A percentile compares a stretch with the other conserved stretches of the same genome.
Evolutionary conservation across 2,888 invertebrate genomes (phyloP).

Genomic region (Carabus problematicus): DNA sequence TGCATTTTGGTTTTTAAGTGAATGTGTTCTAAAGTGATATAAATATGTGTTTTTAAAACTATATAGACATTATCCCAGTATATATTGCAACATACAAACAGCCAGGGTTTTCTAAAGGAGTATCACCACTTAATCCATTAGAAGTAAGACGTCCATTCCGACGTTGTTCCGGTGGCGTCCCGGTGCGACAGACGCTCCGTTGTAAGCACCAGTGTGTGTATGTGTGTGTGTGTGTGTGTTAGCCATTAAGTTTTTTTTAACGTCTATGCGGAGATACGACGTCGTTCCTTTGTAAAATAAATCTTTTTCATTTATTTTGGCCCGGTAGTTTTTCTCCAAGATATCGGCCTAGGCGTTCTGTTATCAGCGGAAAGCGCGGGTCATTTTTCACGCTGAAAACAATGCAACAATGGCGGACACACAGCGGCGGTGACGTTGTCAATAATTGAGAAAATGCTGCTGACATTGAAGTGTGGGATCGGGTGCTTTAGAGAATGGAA

Average conservation of each 20-base stretch:
- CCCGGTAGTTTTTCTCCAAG: constrained; percentile 20
- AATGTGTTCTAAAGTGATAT: too few species aligned
- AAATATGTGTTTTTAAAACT: too few species aligned
- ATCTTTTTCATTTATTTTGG: constrained; percentile 38
- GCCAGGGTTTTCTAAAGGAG: not conserved
- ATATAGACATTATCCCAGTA: too few species aligned
- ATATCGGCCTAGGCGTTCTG: constrained; percentile 13
- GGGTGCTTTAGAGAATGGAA: too few species aligned
- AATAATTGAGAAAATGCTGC: constrained; percentile 15
- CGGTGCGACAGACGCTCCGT: constrained; percentile 9
- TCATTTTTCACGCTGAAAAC: constrained; percentile 37
- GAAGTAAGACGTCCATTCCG: not conserved
- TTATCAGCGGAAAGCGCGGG: constrained; percentile 29
- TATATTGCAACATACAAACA: too few species aligned
- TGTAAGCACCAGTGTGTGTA: not conserved
- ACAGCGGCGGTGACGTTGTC: constrained; percentile 12
- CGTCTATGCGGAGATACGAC: constrained; percentile 26
- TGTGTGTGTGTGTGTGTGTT: constrained; percentile 17
- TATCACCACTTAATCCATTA: constrained; percentile 34
- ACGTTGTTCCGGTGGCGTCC: not conserved
- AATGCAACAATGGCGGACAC: constrained; percentile 33
- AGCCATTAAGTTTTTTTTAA: constrained; percentile 33
- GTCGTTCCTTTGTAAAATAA: constrained; percentile 27
- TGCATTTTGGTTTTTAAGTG: too few species aligned
- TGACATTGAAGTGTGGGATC: too few species aligned